Evolutionary conservation across 2,888 invertebrate species (phyloP), one percentile per base, ranked within the genome.

Genomic region (Orthosia gothica): DNA sequence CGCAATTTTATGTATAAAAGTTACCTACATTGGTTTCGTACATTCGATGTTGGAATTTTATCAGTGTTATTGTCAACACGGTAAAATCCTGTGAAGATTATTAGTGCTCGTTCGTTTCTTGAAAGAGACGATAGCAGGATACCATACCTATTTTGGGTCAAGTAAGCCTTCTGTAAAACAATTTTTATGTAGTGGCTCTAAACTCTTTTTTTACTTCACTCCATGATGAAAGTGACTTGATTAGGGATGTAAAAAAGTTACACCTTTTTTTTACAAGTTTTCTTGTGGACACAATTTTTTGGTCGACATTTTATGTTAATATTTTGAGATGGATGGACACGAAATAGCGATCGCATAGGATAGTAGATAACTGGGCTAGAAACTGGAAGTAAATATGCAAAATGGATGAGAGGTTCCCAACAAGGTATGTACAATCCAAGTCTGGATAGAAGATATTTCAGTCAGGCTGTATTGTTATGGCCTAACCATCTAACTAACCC

Each of bases 221-320:
- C 57, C 64, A 61, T 68, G 78, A 68, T 78, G 45, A 70, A 67
- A 70, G 58, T 64, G 47, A 57, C 66, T 74, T 57, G 74, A 81
- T 79, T 67, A 79, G 52, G 59, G 57, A 61, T 59, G 40, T 83
- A 74, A 81, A 82, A 80, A 73, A 20, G 55, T 81, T 57, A 79
- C 52, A 69, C 45, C 61, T 7, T 67, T 80, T n/a, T 77, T 79
- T 79, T 82, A 63, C 63, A 70, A 61, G 58, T 63, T 66, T 59
- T 58, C 76, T 67, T 67, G 65, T 50, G 45, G 26, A 49, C 32
- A 32, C 50, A 57, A 62, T 80, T 67, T 63, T 58, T 64, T 11
- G 13, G 63, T 57, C 15, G 47, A 23, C 32, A 16, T 63, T 55
- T 65, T 23, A 57, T 16, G 26, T 13, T 20, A 57, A 54, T 52